Evolutionary conservation across 2,888 invertebrate species (phyloP).

Genomic region (Andrena haemorrhoa): DNA sequence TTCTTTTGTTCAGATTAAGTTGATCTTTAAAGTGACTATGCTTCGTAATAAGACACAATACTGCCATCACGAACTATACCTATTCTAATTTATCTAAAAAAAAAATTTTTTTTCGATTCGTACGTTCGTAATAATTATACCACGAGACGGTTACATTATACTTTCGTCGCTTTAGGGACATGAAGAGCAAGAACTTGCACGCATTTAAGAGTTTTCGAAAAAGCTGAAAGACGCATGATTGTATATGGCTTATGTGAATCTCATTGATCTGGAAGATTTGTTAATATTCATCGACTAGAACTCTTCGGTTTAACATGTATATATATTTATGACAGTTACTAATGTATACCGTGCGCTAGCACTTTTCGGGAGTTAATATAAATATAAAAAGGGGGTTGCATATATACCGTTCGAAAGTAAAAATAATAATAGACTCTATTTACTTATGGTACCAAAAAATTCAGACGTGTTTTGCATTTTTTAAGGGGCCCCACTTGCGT

Average conservation of each 20-base stretch:
- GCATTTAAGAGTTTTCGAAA: not conserved
- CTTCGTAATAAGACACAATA: not conserved
- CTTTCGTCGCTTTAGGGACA: not conserved
- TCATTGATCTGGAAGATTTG: conserved; percentile 9
- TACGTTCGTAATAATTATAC: conserved; percentile 6
- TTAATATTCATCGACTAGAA: conserved; percentile 25
- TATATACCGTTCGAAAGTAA: conserved; percentile 31
- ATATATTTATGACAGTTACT: conserved; percentile 16
- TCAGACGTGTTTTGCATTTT: conserved; percentile 17
- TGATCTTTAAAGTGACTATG: conserved; percentile 5
- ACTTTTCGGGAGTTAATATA: conserved; percentile 30
- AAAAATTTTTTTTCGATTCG: not conserved
- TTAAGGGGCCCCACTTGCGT: conserved; percentile 15
- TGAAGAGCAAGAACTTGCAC: not conserved
- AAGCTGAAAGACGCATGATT: not conserved
- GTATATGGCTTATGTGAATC: conserved; percentile 10
- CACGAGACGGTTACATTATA: not conserved
- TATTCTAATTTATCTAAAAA: not conserved
- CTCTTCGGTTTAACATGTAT: conserved; percentile 24
- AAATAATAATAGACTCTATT: conserved; percentile 45
- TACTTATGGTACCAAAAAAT: conserved; percentile 40
- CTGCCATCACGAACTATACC: not conserved
- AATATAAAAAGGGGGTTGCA: conserved; percentile 31
- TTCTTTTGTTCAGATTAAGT: not conserved
- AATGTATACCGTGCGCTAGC: conserved; percentile 10